Evolutionary conservation across 2,113 vertebrate species (phyloP).

Genomic region (Ctenodactylus gundi): DNA sequence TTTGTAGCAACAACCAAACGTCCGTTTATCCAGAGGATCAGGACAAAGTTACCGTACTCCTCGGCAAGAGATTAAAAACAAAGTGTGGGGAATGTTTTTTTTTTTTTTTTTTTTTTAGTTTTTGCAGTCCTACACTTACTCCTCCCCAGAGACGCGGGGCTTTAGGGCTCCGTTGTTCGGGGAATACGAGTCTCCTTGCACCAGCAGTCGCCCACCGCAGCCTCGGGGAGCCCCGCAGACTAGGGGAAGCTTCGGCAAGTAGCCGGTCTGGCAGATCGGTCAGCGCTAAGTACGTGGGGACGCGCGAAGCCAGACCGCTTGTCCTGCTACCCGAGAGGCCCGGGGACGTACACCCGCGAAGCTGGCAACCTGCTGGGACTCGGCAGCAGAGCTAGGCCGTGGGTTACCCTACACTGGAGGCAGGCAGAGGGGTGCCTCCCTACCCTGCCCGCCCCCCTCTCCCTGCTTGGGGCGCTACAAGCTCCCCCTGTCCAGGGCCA

Average conservation of each 20-base stretch:
- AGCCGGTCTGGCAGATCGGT: background rate
- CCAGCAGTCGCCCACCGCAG: background rate
- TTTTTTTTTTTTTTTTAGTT: too few species aligned
- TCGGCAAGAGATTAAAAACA: background rate
- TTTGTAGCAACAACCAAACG: constrained; percentile 58
- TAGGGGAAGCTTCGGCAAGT: background rate
- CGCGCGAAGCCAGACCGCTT: background rate
- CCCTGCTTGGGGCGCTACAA: accelerated
- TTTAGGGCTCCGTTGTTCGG: constrained; percentile 36
- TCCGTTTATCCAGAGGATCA: constrained; percentile 31
- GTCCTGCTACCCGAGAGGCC: background rate
- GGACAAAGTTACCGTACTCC: background rate
- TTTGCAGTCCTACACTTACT: background rate
- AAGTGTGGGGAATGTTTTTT: background rate
- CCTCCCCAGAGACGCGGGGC: background rate
- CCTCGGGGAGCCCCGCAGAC: background rate
- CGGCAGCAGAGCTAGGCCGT: background rate
- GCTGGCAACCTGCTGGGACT: background rate
- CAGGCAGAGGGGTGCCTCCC: background rate
- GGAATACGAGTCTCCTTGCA: background rate
- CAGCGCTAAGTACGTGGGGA: background rate
- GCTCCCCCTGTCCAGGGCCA: accelerated
- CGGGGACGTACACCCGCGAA: background rate
- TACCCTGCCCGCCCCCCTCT: background rate
- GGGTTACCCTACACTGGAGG: background rate